A percentile compares a stretch with the other conserved stretches of the same genome.
Conservation (phyloP, 2,113 vertebrate species). For the Dinomys branickii region DNA sequence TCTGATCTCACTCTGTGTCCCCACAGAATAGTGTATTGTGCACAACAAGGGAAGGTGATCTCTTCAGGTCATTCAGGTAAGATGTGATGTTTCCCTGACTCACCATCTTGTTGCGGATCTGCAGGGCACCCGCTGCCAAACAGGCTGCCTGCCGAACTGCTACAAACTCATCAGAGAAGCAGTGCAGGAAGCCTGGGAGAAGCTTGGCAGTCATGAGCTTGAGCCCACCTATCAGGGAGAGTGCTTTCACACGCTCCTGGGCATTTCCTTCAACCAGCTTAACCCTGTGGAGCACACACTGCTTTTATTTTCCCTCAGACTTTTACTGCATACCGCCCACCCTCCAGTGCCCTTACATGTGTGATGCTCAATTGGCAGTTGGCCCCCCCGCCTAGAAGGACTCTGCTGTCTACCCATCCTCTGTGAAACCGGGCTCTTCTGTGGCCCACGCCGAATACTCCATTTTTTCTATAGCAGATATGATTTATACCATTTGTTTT, state of each 20-base stretch:
- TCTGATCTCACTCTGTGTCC: not conserved
- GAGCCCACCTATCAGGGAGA: constrained; percentile 84
- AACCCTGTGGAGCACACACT: constrained; percentile 73
- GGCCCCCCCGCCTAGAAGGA: not conserved
- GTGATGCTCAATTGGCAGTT: not conserved
- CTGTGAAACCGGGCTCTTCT: constrained; percentile 8
- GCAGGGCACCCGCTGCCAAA: constrained; percentile 84
- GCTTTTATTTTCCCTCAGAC: constrained; percentile 41
- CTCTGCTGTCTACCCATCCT: not conserved
- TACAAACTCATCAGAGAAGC: constrained; percentile 85
- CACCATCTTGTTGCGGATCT: constrained; percentile 84
- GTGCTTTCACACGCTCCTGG: constrained; percentile 82
- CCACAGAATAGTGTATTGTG: not conserved
- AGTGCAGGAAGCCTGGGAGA: constrained; percentile 85
- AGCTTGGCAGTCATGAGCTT: constrained; percentile 88
- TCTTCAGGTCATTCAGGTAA: not conserved
- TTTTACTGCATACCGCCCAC: not conserved
- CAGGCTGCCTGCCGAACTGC: constrained; percentile 87
- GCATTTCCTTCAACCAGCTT: constrained; percentile 83
- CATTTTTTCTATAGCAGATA: not conserved
- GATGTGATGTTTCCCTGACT: constrained; percentile 48
- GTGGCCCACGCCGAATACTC: not conserved
- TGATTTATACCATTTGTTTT: not conserved
- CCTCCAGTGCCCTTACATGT: not conserved
- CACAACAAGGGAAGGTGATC: not conserved